Conservation (phyloP, 1,140 invertebrate species). For the Tetramorium alpestre region DNA sequence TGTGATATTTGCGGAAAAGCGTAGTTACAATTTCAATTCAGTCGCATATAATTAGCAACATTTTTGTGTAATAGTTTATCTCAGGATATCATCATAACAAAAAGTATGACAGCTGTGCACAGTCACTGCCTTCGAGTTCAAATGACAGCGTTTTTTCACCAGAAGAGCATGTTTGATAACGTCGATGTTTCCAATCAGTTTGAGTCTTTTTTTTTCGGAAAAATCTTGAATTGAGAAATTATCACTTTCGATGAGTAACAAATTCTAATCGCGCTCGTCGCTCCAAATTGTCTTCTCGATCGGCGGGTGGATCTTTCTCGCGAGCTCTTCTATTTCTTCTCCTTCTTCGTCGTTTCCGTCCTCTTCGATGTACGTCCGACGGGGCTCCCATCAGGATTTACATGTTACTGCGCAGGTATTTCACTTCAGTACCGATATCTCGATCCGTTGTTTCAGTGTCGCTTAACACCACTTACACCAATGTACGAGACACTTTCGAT, state of each 20-base stretch:
- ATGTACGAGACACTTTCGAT: slow-evolving; percentile 61
- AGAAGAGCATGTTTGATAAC: neutral
- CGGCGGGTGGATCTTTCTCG: neutral
- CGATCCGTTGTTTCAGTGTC: slow-evolving; percentile 30
- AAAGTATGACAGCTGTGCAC: neutral
- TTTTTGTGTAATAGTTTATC: neutral
- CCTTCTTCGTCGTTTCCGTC: neutral
- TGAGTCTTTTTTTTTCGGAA: neutral
- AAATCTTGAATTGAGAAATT: neutral
- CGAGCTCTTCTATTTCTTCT: neutral
- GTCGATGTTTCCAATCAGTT: neutral
- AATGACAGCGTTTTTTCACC: slow-evolving; percentile 13
- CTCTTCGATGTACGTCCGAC: slow-evolving; percentile 37
- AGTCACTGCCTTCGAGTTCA: slow-evolving; percentile 3
- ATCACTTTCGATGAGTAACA: neutral
- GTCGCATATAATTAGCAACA: neutral
- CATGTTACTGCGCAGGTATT: slow-evolving; percentile 49
- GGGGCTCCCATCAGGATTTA: slow-evolving; percentile 48
- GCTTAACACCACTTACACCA: slow-evolving; percentile 60
- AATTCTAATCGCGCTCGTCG: neutral
- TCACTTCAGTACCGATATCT: slow-evolving; percentile 29
- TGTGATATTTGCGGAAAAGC: neutral
- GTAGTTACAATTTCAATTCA: neutral
- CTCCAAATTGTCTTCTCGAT: slow-evolving; percentile 1
- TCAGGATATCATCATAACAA: neutral